These are phyloP conservation scores for Seriola dumerili DNA, from an alignment of 2,113 vertebrate genomes.

Conservation along the genomic window DNA sequence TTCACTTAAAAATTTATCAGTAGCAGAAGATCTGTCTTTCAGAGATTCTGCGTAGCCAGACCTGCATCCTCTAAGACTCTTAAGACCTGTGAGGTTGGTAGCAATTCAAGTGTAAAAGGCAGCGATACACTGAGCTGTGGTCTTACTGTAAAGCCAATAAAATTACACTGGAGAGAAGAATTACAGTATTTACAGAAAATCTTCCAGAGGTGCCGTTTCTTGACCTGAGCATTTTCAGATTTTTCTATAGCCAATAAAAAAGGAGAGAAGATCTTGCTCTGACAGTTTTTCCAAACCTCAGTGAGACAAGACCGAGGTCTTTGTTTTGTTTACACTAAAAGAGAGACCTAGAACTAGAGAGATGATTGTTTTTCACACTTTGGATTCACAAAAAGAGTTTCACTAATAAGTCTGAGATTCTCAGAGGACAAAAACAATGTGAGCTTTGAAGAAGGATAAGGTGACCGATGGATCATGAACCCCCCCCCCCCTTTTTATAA, in stretches of 20 bases:
- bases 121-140: neutral
- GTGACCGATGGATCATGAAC: constrained; percentile 17
- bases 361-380: constrained; percentile 6
- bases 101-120: neutral
- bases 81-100: neutral
- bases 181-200: neutral
- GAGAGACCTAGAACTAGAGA: neutral
- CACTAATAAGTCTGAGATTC: constrained; percentile 2
- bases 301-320: constrained; percentile 16
- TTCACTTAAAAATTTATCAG: neutral
- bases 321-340: constrained; percentile 13
- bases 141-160: constrained; percentile 6
- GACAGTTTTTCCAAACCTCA: constrained; percentile 4
- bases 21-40: neutral
- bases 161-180: neutral
- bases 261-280: neutral
- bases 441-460: neutral
- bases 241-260: constrained; percentile 6
- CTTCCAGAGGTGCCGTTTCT: neutral
- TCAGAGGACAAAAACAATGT: neutral
- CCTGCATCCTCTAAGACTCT: neutral
- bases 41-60: neutral
- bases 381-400: constrained; percentile 14
- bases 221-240: neutral
- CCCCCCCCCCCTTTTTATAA: neutral